Conservation (phyloP, 1,140 invertebrate species). For the Aphelinus certus region DNA sequence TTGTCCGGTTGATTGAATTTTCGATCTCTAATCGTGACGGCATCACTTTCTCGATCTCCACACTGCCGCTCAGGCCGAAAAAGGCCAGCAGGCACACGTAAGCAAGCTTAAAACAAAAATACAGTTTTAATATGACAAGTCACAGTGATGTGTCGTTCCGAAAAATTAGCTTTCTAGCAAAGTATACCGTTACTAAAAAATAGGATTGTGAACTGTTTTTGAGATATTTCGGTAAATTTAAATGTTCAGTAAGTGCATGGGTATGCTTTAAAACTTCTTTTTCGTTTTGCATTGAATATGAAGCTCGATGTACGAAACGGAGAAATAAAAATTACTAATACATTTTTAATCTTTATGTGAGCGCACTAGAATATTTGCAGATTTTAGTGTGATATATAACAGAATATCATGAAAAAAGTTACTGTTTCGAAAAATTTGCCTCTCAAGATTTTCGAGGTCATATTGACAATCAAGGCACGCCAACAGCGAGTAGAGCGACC, state of each 20-base stretch:
- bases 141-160: no score
- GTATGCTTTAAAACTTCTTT: no score
- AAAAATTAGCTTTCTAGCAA: no score
- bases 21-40: conserved; percentile 55
- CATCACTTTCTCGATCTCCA: conserved; percentile 51
- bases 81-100: conserved; percentile 54
- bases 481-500: conserved; percentile 20
- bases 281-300: no score
- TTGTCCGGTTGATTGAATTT: conserved; percentile 67
- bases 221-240: no score
- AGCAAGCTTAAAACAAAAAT: conserved; percentile 49
- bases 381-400: conserved; percentile 4
- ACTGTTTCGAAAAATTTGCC: conserved; percentile 21
- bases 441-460: conserved; percentile 16
- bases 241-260: no score
- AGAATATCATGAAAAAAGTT: neutral
- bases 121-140: neutral
- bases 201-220: no score
- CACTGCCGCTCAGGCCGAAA: conserved; percentile 46
- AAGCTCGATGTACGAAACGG: no score
- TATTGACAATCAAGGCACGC: neutral
- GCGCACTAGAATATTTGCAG: neutral
- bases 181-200: no score
- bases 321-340: neutral
- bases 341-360: neutral